These are phyloP conservation scores for Pogonomyrmex barbatus DNA, from an alignment of 1,140 invertebrate species.

Conservation along the genomic window DNA sequence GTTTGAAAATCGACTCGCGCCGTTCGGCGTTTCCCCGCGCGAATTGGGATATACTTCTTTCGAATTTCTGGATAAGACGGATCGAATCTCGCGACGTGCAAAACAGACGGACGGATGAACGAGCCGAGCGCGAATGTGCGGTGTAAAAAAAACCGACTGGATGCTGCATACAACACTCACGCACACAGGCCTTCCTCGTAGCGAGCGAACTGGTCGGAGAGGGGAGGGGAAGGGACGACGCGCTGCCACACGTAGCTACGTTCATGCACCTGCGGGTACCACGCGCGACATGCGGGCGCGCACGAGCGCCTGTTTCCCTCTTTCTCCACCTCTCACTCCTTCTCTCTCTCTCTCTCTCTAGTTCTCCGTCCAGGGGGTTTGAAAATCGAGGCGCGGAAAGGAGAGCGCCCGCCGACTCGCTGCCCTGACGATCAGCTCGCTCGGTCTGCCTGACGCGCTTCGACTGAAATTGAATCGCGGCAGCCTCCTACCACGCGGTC, in stretches of 20 bases:
- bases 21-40: neutral
- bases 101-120: neutral
- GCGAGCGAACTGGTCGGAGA: neutral
- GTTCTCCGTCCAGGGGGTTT: constrained; percentile 14
- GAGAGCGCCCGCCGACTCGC: constrained; percentile 45
- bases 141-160: constrained; percentile 72
- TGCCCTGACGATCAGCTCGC: constrained; percentile 53
- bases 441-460: constrained; percentile 81
- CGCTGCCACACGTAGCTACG: neutral
- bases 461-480: constrained; percentile 82
- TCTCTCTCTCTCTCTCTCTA: neutral
- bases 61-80: neutral
- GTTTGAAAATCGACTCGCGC: constrained; percentile 12
- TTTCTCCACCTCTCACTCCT: neutral
- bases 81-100: neutral
- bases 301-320: neutral
- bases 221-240: neutral
- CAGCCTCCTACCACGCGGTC: constrained; percentile 74
- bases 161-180: constrained; percentile 31
- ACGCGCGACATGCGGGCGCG: neutral
- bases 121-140: constrained; percentile 52
- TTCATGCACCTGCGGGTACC: constrained; percentile 21
- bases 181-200: constrained; percentile 21
- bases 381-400: constrained; percentile 65
- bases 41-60: neutral